Evolutionary conservation across 2,797 vertebrate species (phyloP).

Genomic region (Mormyrops boulengeri): DNA sequence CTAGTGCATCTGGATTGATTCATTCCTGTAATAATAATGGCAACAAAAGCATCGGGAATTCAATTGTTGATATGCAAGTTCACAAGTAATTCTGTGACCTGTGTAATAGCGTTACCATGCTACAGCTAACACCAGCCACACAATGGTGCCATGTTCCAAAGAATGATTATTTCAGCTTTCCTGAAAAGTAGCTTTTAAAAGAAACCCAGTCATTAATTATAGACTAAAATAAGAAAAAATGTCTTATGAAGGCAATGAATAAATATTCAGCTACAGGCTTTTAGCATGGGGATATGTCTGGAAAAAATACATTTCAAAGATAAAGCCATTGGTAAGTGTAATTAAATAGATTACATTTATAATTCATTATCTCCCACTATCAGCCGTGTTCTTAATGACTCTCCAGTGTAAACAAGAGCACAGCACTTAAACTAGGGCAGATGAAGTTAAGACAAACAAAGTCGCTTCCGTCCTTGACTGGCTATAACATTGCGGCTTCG

Average conservation of each 20-base stretch:
- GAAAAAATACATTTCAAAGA: neutral
- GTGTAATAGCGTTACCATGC: constrained; percentile 8
- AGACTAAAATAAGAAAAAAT: neutral
- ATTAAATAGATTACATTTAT: neutral
- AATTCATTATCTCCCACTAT: neutral
- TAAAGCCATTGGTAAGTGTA: neutral
- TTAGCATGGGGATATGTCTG: neutral
- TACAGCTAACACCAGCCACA: constrained; percentile 11
- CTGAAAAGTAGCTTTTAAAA: neutral
- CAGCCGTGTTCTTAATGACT: neutral
- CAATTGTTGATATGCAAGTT: constrained; percentile 1
- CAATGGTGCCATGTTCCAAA: neutral
- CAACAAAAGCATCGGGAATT: neutral
- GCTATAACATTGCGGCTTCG: neutral
- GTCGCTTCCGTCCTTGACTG: neutral
- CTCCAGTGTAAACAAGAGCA: neutral
- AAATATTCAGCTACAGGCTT: neutral
- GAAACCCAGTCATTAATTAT: neutral
- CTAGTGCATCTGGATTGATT: neutral
- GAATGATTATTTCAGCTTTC: neutral
- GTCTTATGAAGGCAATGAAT: neutral
- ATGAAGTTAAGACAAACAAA: neutral
- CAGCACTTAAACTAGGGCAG: neutral
- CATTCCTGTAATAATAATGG: neutral
- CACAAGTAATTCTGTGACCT: neutral